Evolutionary conservation across 2,113 vertebrate species (phyloP), one percentile per base, ranked within the genome.

Genomic region (Myodes glareolus): DNA sequence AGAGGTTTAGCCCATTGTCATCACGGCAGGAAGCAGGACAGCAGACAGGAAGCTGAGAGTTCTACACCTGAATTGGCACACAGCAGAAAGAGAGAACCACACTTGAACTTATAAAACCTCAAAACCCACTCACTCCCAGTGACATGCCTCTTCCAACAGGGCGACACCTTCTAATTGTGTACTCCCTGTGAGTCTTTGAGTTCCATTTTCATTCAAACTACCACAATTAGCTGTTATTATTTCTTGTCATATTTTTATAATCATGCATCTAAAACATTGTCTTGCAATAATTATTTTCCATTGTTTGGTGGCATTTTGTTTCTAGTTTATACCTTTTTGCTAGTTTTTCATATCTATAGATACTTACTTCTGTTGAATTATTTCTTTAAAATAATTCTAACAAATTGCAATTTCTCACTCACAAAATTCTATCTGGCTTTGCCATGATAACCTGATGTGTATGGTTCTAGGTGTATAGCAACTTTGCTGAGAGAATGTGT

Each of bases 281-380:
- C 45, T 81, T 85, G 81, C 77, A 78, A 55, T 42, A 81, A 89
- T 86, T 67, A 45, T 42, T 92, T 92, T 67, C 0, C 2, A 7
- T 61, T 73, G 4, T 89, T 96, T 85, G 76, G 50, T 65, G 39
- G 76, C 8, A 9, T 86, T 0, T 81, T 70, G 33, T 95, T 90
- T 93, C 52, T 82, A 82, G 19, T 33, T 63, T 78, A 78, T 77
- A 10, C 25, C 17, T n/a, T 45, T 91, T 29, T n/a, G 7, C 2
- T 33, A 75, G 61, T 13, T 72, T 95, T 93, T 91, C 12, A 68
- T 88, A 12, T 58, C 7, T 17, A 73, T n/a, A 39, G 13, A 33
- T 91, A 68, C 63, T 91, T 85, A 78, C 86, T 87, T 95, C 27
- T 70, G 11, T 67, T 92, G 31, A 94, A 68, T 67, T 78, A 76